Evolutionary conservation across 2,888 invertebrate genomes (phyloP).

Genomic region (Augiades crinisus): DNA sequence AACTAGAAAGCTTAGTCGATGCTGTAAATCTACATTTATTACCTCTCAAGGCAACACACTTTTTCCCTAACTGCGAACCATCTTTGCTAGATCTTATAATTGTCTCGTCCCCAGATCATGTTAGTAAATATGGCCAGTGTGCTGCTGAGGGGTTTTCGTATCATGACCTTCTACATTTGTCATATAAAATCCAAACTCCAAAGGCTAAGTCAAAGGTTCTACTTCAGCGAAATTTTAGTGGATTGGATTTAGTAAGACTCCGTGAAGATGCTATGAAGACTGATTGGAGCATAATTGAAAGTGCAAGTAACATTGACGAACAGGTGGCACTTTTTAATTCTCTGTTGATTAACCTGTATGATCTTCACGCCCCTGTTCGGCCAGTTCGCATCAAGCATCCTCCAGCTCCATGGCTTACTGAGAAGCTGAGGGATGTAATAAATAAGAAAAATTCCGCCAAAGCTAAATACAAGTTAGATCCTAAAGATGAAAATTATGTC

Average conservation of each 20-base stretch:
- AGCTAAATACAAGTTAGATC: constrained; percentile 9
- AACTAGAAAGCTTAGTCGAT: constrained; percentile 6
- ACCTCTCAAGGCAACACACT: constrained; percentile 25
- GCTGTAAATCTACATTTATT: constrained; percentile 24
- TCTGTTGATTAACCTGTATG: constrained; percentile 21
- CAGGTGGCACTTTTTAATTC: constrained; percentile 23
- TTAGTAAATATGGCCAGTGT: constrained; percentile 23
- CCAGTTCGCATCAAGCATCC: constrained; percentile 19
- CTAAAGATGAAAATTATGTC: constrained; percentile 7
- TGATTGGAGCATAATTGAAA: constrained; percentile 18
- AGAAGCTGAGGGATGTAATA: constrained; percentile 15
- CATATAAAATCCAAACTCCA: no score
- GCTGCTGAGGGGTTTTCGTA: constrained; percentile 26
- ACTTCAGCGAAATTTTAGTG: constrained; percentile 25
- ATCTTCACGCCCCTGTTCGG: constrained; percentile 26
- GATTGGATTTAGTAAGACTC: constrained; percentile 14
- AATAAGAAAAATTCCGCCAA: constrained; percentile 22
- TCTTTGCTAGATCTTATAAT: constrained; percentile 23
- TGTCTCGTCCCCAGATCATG: constrained; percentile 10
- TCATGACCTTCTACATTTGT: constrained; percentile 26
- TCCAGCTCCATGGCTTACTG: constrained; percentile 30
- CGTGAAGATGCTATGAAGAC: constrained; percentile 13
- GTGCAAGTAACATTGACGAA: constrained; percentile 13
- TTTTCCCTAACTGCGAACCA: no score
- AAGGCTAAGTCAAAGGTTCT: constrained; percentile 8